Conservation (phyloP, 2,888 invertebrate species). For the Drosophila kambysellisi region DNA sequence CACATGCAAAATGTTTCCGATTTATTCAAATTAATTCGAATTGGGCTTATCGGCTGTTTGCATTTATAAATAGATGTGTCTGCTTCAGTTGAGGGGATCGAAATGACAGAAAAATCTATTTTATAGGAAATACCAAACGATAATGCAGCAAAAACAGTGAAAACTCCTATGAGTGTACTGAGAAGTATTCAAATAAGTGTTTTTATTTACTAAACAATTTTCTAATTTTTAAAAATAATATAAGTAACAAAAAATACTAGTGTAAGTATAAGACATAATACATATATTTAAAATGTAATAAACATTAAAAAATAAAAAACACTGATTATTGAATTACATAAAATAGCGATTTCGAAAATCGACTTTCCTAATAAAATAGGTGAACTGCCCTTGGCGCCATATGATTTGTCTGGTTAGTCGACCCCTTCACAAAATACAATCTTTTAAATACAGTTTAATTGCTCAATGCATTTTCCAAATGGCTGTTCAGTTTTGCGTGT, state of each 20-base stretch:
- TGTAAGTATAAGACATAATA: background rate
- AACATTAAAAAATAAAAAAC: background rate
- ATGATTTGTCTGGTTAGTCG: slow-evolving; percentile 3
- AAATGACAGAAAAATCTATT: slow-evolving; percentile 30
- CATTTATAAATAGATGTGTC: slow-evolving; percentile 15
- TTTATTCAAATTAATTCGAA: slow-evolving; percentile 55
- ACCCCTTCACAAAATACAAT: background rate
- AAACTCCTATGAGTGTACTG: slow-evolving; percentile 2
- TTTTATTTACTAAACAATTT: background rate
- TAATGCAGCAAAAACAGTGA: slow-evolving; percentile 26
- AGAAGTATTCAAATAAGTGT: background rate
- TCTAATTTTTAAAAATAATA: background rate
- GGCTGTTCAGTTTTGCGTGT: slow-evolving; percentile 22
- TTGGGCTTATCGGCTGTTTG: slow-evolving; percentile 43
- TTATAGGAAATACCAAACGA: slow-evolving; percentile 41
- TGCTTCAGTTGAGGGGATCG: slow-evolving; percentile 7
- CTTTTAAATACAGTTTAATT: slow-evolving; percentile 14
- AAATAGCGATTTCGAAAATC: background rate
- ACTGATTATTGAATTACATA: background rate
- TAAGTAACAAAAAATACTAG: background rate
- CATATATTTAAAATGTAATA: background rate
- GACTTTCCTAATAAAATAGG: background rate
- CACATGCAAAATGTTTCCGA: slow-evolving; percentile 32
- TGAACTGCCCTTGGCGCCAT: background rate
- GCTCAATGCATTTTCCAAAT: slow-evolving; percentile 6